Evolutionary conservation across 2,113 vertebrate genomes (phyloP), one percentile per base, ranked within the genome.

Genomic region (Mus musculus): DNA sequence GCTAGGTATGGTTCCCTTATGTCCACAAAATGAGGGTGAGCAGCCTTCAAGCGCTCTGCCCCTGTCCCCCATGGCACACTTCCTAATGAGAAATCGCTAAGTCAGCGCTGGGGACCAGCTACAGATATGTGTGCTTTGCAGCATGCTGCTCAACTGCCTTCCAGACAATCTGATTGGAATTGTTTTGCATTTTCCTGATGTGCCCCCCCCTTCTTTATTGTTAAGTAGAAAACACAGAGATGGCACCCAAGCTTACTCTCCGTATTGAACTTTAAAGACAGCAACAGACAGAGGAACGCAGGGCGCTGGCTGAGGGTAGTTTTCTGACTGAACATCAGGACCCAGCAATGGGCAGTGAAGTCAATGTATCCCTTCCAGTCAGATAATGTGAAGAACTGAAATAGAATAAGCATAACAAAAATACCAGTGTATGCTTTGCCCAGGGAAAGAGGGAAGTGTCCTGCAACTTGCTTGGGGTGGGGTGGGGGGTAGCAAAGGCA

Each of bases 181-280:
- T 73, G 61, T 71, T 89, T 73, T 63, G 6, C 30, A 7, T 90
- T 72, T 92, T 42, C 69, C 33, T 11, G n/a, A 84, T 63, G 26
- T 28, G 85, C 42, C 49, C 6, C 59, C 26, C 42, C 39, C 42
- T 49, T 76, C n/a, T 28, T 90, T 61, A 78, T 80, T 67, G 46
- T 94, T 94, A 95, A 65, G 65, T 42, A 86, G 63, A 91, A 91
- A 73, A 39, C 33, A 93, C 19, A 4, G 88, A 82, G 77, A 36
- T 76, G 63, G 26, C 16, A 54, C 61, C 33, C 12, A 85, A 52
- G 63, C 12, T 87, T n/a, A 36, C 86, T 42, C 56, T 67, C 94
- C 12, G 33, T 22, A 54, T 73, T 77, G 71, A 65, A 81, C 42
- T 49, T 93, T 82, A 96, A 95, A 93, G 39, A 89, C 54, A 77